A percentile compares a stretch with the other conserved stretches of the same genome.
Evolutionary conservation across 2,113 vertebrate genomes (phyloP).

Genomic region (Balaeniceps rex): DNA sequence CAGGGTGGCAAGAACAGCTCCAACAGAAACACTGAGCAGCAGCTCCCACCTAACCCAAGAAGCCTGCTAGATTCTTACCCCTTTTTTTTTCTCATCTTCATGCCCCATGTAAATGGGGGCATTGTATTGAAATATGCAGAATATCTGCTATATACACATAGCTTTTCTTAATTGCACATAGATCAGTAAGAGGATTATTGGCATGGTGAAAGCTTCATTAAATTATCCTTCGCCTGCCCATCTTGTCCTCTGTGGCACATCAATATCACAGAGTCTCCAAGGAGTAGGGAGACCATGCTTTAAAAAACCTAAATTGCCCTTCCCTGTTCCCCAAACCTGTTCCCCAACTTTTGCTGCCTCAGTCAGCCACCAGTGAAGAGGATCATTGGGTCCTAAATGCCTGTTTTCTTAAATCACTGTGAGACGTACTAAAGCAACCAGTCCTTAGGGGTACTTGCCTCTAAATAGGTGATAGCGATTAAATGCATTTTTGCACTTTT

Average conservation of each 20-base stretch:
- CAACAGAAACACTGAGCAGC: neutral
- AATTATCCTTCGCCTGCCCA: neutral
- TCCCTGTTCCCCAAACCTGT: neutral
- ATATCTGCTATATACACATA: neutral
- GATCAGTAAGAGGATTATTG: neutral
- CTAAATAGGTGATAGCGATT: neutral
- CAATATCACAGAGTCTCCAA: neutral
- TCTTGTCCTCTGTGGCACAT: neutral
- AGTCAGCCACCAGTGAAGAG: neutral
- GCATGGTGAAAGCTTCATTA: neutral
- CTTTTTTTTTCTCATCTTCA: neutral
- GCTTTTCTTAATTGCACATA: neutral
- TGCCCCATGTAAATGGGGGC: neutral
- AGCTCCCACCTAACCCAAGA: neutral
- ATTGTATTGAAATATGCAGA: neutral
- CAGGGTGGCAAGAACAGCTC: neutral
- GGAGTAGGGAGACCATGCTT: neutral
- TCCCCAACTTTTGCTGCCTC: neutral
- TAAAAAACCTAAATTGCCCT: neutral
- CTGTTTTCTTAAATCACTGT: neutral
- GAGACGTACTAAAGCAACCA: neutral
- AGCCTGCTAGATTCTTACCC: neutral
- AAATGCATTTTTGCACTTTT: neutral
- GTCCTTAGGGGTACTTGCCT: neutral
- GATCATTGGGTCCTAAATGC: neutral